Percentiles rank a stretch among this genome's conserved stretches.
Evolutionary conservation across 1,140 invertebrate genomes (phyloP).

Genomic region (Procambarus virginalis): DNA sequence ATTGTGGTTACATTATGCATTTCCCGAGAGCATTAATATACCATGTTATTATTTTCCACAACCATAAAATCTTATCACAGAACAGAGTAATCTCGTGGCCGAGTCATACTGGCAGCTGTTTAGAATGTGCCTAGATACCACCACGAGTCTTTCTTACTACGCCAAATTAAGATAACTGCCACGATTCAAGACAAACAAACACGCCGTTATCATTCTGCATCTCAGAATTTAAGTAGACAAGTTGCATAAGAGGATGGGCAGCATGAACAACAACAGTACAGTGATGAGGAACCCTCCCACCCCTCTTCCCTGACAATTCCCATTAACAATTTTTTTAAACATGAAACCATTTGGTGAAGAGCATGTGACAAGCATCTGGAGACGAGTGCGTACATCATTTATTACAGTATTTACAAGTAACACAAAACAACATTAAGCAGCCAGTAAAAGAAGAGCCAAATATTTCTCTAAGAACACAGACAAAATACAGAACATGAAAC

Average conservation of each 20-base stretch:
- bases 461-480: not conserved
- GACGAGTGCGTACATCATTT: not conserved
- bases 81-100: not conserved
- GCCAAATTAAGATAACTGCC: constrained; percentile 26
- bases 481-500: not conserved
- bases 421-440: not conserved
- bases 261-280: not conserved
- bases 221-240: not conserved
- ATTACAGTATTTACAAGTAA: not conserved
- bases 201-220: not conserved
- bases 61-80: constrained; percentile 57
- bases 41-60: constrained; percentile 52
- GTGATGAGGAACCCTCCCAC: not conserved
- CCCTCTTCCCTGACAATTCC: not conserved
- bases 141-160: not conserved
- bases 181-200: not conserved
- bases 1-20: no score
- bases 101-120: not conserved
- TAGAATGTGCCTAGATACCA: not conserved
- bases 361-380: not conserved
- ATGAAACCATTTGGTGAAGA: not conserved
- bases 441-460: not conserved
- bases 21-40: not conserved
- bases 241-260: not conserved
- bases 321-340: not conserved